Evolutionary conservation across 2,113 vertebrate species (phyloP).

Genomic region (Rattus rattus): DNA sequence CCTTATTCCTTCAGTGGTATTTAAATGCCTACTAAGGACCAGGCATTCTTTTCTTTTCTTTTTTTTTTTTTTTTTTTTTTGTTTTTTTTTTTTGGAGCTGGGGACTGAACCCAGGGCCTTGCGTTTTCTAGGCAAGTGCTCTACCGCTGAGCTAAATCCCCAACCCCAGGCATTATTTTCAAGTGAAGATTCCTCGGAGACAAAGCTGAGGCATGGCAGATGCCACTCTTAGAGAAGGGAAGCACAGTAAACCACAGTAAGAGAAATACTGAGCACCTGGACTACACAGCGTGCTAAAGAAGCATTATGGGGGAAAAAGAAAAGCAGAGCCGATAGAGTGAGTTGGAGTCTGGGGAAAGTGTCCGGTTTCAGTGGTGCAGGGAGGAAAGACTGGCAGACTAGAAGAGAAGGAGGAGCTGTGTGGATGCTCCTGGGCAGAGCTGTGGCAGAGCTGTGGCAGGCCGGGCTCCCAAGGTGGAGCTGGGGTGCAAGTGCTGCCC

Average conservation of each 20-base stretch:
- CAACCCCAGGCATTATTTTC: constrained; percentile 50
- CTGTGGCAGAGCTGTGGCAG: too few relatives aligned
- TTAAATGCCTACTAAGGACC: neutral
- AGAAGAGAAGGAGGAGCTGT: neutral
- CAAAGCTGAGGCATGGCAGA: neutral
- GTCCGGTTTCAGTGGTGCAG: neutral
- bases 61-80: too few relatives aligned
- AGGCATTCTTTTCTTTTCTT: constrained; percentile 57
- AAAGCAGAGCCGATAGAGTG: neutral
- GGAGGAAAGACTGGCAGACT: neutral
- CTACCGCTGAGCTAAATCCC: too few relatives aligned
- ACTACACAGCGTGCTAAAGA: neutral
- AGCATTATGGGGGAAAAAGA: neutral
- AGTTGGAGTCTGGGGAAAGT: neutral
- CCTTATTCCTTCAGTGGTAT: constrained; percentile 47
- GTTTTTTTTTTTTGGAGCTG: too few relatives aligned
- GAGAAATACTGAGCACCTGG: neutral
- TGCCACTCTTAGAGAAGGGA: neutral
- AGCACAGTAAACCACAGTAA: neutral
- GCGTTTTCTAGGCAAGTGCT: too few relatives aligned
- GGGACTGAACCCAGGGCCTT: too few relatives aligned
- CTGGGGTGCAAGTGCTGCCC: neutral
- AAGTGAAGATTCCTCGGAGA: neutral
- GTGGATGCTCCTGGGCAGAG: too few relatives aligned
- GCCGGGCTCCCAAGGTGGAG: neutral